Base-by-base conservation (phyloP, 2,113 vertebrate genomes). In the Triplophysa dalaica region DNA sequence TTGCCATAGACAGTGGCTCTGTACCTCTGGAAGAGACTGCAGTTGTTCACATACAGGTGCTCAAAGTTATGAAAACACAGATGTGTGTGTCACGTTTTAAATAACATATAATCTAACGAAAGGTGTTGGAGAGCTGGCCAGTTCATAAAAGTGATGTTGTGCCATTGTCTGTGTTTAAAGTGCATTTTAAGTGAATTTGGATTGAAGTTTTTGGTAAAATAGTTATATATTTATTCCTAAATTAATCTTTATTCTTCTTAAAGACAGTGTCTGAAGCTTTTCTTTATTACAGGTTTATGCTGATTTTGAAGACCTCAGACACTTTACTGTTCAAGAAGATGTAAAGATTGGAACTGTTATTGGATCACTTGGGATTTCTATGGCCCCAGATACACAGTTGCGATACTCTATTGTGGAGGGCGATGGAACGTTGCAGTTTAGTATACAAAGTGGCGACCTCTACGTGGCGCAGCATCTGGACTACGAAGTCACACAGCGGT, bases 381-480 rank as follows among this genome's bases (percentile, higher is more conserved):
- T 83, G 33, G 81, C 80, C 60, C 81, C 83, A 38, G 75, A 85
- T 16, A 87, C 81, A 10, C 91, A 88, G 16, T 66, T 90, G 43
- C 90, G 87, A 29, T 97, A 95, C 54, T 91, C 87, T 75, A 90
- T 98, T 0, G 24, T 77, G 7, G 85, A 94, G 54, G 94, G 94
- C 5, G 92, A 95, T 14, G 90, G 88, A 6, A 88, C 88, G 41
- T 29, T 82, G 60, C 90, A 93, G 86, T 98, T 99, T 82, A 93
- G 93, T 81, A 87, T 98, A 0, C 90, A 96, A 0, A 93, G 91
- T 1, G 96, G 97, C 3, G 91, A 96, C 54, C 81, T 99, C 19
- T 95, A 95, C 67, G 87, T 97, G 78, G 92, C 90, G 69, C 94
- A 92, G 82, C 91, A 91, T 54, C 93, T 98, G 75, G 95, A 99